phyloP scores from a whole-genome alignment of 2,888 invertebrate species.

The Lissonota sp. region DNA sequence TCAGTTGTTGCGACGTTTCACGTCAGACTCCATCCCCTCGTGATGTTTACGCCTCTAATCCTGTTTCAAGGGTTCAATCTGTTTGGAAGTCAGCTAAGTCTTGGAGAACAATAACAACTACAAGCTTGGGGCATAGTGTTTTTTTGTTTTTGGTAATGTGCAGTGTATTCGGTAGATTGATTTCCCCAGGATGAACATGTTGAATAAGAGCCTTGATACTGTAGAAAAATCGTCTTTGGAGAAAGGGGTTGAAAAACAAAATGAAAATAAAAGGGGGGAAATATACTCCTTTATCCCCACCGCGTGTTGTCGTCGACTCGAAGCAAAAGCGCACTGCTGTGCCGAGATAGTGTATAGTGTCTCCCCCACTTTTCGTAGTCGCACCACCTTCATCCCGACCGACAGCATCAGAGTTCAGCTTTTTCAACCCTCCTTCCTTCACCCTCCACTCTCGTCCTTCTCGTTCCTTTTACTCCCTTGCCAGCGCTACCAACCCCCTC shows the following conservation, averaged over 20 bases:
- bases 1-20: slow-evolving; percentile 61
- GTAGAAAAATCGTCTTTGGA: slow-evolving; percentile 9
- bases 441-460: slow-evolving; percentile 57
- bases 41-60: slow-evolving; percentile 76
- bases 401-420: slow-evolving; percentile 51
- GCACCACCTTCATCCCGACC: slow-evolving; percentile 44
- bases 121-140: background rate
- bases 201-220: slow-evolving; percentile 31
- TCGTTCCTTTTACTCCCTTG: slow-evolving; percentile 57
- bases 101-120: slow-evolving; percentile 13
- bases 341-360: slow-evolving; percentile 8
- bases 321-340: slow-evolving; percentile 40
- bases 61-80: slow-evolving; percentile 74
- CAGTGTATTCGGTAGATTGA: too few species aligned
- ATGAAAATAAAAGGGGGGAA: slow-evolving; percentile 2
- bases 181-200: background rate
- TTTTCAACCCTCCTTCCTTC: slow-evolving; percentile 43
- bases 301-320: slow-evolving; percentile 9
- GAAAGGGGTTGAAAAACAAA: slow-evolving; percentile 13
- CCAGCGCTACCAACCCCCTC: slow-evolving; percentile 31
- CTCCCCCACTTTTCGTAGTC: slow-evolving; percentile 20
- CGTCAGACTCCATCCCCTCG: slow-evolving; percentile 30
- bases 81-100: slow-evolving; percentile 66
- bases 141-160: too few species aligned
- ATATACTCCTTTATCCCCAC: slow-evolving; percentile 14